Evolutionary conservation across 1,140 invertebrate genomes (phyloP), one percentile per base, ranked within the genome.

Genomic region (Cardiocondyla obscurior): DNA sequence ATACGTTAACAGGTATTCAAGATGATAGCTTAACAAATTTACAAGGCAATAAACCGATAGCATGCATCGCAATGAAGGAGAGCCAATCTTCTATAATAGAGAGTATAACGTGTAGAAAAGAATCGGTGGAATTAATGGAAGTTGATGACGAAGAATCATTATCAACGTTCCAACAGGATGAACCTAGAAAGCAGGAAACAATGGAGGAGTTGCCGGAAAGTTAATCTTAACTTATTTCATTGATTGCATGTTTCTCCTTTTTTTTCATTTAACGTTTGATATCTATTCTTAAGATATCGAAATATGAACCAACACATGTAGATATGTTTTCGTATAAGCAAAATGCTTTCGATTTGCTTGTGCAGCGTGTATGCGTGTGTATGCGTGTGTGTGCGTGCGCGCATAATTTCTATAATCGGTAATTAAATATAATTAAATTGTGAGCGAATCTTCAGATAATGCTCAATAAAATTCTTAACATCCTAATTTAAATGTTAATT

Each of bases 171-270:
- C 89, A 91, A 25, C 89, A 90, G 12, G 91, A 90, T 25, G 93
- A 94, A 77, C 90, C 92, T 22, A 94, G 94, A 93, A 93, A 94
- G 33, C 89, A 94, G 64, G 93, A 94, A 86, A 70, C 85, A 36
- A 87, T 84, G 19, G 92, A 93, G 67, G 86, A 69, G 8, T 36
- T 84, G 42, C 74, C 89, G 51, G 90, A 88, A 58, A 94, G 93
- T 94, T 94, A 94, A 94, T 94, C 72, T 14, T 51, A 12, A 77
- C 57, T 73, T 51, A 60, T 76, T 12, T 77, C 30, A 64, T 44
- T 67, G 46, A 36, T 74, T 1, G 30, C 60, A 58, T 39, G 74
- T 53, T 19, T 67, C 46, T 57, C 62, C 28, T 39, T 55, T 12
- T 14, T 12, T 82, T 42, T n/a, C 60, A 39, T 84, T 69, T 53